Percentiles rank a stretch among this genome's conserved stretches.
Evolutionary conservation across 2,888 invertebrate species (phyloP).

Genomic region (Vanessa cardui): DNA sequence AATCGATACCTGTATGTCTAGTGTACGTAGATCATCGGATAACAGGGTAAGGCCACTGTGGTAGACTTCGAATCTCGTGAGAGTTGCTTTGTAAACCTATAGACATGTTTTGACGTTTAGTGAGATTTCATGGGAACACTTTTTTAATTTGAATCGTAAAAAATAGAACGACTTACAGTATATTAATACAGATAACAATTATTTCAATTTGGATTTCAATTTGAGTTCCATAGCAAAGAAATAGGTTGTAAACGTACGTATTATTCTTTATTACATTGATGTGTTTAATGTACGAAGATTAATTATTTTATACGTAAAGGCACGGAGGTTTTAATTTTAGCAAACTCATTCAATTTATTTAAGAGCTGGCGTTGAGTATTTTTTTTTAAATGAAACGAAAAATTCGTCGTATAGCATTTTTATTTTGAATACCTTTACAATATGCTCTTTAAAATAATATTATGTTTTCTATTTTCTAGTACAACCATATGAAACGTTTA

Average conservation of each 20-base stretch:
- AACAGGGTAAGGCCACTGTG: slow-evolving; percentile 67
- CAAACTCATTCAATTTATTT: slow-evolving; percentile 18
- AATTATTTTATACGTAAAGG: background rate
- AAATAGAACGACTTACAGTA: slow-evolving; percentile 21
- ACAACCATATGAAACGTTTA: too few relatives aligned
- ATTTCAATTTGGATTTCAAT: slow-evolving; percentile 27
- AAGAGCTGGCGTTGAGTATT: slow-evolving; percentile 8
- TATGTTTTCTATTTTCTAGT: too few relatives aligned
- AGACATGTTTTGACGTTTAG: slow-evolving; percentile 57
- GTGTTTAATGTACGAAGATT: background rate
- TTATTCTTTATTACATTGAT: too few relatives aligned
- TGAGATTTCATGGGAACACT: slow-evolving; percentile 65
- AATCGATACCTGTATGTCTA: slow-evolving; percentile 46
- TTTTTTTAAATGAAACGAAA: background rate
- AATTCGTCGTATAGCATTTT: background rate
- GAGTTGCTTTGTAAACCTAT: slow-evolving; percentile 49
- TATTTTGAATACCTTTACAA: too few relatives aligned
- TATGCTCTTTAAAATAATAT: too few relatives aligned
- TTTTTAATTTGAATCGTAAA: slow-evolving; percentile 54
- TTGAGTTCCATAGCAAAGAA: slow-evolving; percentile 9
- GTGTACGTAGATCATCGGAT: slow-evolving; percentile 60
- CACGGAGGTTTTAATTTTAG: slow-evolving; percentile 13
- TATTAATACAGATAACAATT: slow-evolving; percentile 20
- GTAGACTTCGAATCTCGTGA: slow-evolving; percentile 65
- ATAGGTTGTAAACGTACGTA: background rate